Evolutionary conservation across 2,113 vertebrate genomes (phyloP), one percentile per base, ranked within the genome.

Genomic region (Narcine bancroftii): DNA sequence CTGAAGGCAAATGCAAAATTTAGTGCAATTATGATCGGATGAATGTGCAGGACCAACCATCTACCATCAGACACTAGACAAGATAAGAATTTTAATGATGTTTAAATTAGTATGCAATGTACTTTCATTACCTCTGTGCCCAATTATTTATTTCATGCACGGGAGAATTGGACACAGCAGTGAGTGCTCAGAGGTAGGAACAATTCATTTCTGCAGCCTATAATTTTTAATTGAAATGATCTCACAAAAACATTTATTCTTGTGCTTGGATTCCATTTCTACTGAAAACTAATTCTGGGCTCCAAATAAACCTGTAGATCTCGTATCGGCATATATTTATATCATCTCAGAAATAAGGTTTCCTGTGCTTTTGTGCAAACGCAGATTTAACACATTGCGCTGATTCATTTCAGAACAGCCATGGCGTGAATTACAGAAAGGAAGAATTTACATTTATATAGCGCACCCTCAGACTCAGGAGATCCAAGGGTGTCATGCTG

Each of bases 181-280:
- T 92, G 92, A 72, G 26, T n/a, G 45, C 45, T 66, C 45, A 47
- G 72, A 92, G 81, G 81, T 85, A 85, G 50, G 53, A 36, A 85
- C 81, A 85, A 85, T 85, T 85, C 81, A 60, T 85, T 85, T 85
- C 50, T 60, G 81, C 81, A 85, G 53, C 56, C 56, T 85, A 60
- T 60, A 85, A 36, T 6, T 60, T 85, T 60, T 85, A 85, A 85
- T 85, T 85, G 56, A 85, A 85, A 85, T 19, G 33, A 60, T 60
- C 33, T 33, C 81, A 85, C 50, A 85, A 85, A 85, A 85, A 79
- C 76, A 79, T 79, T 79, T 36, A 36, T 85, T 85, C 60, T 53
- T n/a, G 33, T 56, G 50, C 81, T 53, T 85, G 11, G 29, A 56
- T n/a, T 56, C 79, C 79, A 36, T 60, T 85, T 60, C 81, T 36